Evolutionary conservation across 2,888 invertebrate genomes (phyloP).

Genomic region (Adelphocoris suturalis): DNA sequence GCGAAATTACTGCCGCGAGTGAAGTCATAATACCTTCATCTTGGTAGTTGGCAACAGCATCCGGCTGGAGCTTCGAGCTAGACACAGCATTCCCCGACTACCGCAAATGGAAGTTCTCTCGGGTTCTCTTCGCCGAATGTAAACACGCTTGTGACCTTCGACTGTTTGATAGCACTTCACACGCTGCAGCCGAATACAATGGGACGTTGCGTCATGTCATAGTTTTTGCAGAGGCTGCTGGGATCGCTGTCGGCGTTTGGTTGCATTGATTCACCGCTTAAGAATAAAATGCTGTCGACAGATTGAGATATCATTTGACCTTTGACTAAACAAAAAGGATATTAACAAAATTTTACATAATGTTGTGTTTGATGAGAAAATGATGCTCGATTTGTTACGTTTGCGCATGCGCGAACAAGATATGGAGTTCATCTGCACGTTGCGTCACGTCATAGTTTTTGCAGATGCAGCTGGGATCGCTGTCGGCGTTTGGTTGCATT

Average conservation of each 20-base stretch:
- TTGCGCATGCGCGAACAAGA: too few species aligned
- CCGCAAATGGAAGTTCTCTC: conserved; percentile 5
- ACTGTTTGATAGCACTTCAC: conserved; percentile 1
- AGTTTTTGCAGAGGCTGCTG: neutral
- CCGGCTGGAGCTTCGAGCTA: neutral
- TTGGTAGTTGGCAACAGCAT: neutral
- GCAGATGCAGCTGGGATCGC: too few species aligned
- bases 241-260: too few species aligned
- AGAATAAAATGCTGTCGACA: too few species aligned
- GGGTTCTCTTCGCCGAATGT: neutral
- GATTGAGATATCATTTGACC: too few species aligned
- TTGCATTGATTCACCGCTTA: too few species aligned
- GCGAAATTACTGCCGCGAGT: neutral
- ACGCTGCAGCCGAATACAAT: conserved; percentile 12
- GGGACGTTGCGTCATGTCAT: neutral
- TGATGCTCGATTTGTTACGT: too few species aligned
- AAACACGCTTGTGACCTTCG: neutral
- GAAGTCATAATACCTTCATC: neutral
- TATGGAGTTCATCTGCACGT: neutral
- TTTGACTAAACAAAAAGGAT: too few species aligned
- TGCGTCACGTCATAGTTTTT: neutral
- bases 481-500: too few species aligned
- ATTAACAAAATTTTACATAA: too few species aligned
- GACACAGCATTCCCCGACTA: neutral
- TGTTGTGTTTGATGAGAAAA: too few species aligned